Conservation (phyloP, 2,113 vertebrate genomes). For the Neogale vison region DNA sequence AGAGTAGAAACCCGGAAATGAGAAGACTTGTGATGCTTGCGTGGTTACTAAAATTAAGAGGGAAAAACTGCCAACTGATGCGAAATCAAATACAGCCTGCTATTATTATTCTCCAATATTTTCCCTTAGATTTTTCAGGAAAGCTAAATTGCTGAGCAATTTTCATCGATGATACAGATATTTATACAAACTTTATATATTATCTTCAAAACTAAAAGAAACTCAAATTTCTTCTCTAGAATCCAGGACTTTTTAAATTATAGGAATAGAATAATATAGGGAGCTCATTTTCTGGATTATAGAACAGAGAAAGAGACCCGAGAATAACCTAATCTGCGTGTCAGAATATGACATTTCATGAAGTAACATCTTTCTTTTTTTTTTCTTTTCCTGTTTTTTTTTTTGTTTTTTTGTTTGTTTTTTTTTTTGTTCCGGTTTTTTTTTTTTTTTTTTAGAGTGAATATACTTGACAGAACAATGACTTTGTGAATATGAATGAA, state of each 20-base stretch:
- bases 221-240: background rate
- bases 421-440: no score
- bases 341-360: background rate
- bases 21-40: background rate
- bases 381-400: background rate
- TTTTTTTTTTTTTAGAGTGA: background rate
- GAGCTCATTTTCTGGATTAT: background rate
- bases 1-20: background rate
- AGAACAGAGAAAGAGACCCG: background rate
- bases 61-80: background rate
- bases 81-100: background rate
- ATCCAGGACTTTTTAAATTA: background rate
- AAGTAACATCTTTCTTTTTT: background rate
- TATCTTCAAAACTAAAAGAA: background rate
- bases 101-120: background rate
- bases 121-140: background rate
- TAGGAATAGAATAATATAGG: background rate
- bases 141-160: background rate
- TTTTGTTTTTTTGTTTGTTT: background rate
- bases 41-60: conserved; percentile 10
- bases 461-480: background rate
- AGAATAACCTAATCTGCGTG: background rate
- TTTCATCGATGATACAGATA: background rate
- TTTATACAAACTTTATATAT: background rate
- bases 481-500: background rate